Percentiles rank a stretch among this genome's conserved stretches.
Conservation (phyloP, 2,797 vertebrate species). For the Macrochelys suwanniensis region DNA sequence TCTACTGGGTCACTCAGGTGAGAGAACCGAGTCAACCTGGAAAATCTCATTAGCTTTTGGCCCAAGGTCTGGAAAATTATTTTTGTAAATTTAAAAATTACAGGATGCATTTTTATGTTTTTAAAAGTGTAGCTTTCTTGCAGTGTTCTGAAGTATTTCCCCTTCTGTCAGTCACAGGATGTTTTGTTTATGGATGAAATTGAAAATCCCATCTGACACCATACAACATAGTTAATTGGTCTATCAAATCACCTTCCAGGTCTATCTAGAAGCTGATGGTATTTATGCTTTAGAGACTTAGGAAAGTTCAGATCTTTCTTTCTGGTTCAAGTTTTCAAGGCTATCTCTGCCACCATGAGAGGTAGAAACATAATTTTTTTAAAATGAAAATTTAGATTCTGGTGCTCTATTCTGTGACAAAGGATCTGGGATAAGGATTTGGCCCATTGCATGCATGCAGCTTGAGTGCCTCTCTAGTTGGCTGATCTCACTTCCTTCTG, state of each 20-base stretch:
- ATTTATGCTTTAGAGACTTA: neutral
- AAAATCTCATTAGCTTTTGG: conserved; percentile 7
- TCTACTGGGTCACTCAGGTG: neutral
- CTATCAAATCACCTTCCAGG: neutral
- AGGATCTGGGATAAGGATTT: neutral
- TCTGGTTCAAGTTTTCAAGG: neutral
- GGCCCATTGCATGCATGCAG: neutral
- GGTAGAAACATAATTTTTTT: neutral
- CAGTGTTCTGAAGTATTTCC: neutral
- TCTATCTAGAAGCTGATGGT: neutral
- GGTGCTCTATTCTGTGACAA: neutral
- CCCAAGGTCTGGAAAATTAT: neutral
- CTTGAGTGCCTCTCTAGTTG: conserved; percentile 13
- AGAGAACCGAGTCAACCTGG: neutral
- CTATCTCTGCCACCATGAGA: neutral
- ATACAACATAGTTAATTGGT: neutral
- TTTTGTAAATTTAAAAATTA: conserved; percentile 6
- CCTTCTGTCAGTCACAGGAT: neutral
- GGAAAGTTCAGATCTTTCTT: neutral
- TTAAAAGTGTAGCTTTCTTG: neutral
- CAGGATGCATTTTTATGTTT: rapidly evolving
- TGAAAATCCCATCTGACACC: neutral
- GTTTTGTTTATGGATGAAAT: conserved; percentile 1
- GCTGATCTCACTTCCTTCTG: conserved; percentile 49
- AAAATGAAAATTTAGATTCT: conserved; percentile 29